Conservation (phyloP, 1,140 invertebrate genomes). For the Orussus abietinus region DNA sequence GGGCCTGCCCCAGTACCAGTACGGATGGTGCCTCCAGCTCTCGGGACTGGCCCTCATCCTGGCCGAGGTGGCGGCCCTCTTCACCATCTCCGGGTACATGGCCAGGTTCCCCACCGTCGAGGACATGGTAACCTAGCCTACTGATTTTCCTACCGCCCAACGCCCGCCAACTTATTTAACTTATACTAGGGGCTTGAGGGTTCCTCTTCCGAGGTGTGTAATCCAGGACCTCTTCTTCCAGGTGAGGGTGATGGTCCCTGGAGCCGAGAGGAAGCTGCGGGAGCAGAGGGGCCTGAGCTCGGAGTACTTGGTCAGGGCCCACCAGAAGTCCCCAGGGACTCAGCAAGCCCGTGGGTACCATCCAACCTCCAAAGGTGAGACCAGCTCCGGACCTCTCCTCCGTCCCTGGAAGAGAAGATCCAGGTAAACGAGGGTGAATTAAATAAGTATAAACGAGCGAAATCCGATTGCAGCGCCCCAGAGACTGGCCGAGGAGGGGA, state of each 20-base stretch:
- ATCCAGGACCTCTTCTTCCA: conserved; percentile 22
- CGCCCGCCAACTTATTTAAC: too few species aligned
- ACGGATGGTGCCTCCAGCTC: conserved; percentile 70
- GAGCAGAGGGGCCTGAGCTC: conserved; percentile 53
- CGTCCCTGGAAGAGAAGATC: too few species aligned
- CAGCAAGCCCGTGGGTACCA: conserved; percentile 38
- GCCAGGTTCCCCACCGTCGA: conserved; percentile 61
- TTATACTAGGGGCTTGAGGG: background rate
- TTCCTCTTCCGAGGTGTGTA: background rate
- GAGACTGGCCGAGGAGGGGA: conserved; percentile 45
- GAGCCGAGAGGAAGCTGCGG: conserved; percentile 58
- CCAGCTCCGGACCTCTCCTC: too few species aligned
- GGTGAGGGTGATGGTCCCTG: conserved; percentile 63
- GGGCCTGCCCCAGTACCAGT: conserved; percentile 58
- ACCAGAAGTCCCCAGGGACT: conserved; percentile 48
- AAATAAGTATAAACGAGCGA: too few species aligned
- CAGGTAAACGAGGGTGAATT: too few species aligned
- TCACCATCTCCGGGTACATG: conserved; percentile 63
- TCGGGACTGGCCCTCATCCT: conserved; percentile 64
- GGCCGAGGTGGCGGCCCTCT: conserved; percentile 63
- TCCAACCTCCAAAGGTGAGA: conserved; percentile 41
- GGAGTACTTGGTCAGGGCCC: conserved; percentile 47
- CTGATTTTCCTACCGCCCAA: too few species aligned
- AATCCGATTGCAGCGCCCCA: conserved; percentile 35
- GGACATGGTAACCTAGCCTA: conserved; percentile 66